phyloP scores from a whole-genome alignment of 1,140 invertebrate species.

The Ruditapes philippinarum region DNA sequence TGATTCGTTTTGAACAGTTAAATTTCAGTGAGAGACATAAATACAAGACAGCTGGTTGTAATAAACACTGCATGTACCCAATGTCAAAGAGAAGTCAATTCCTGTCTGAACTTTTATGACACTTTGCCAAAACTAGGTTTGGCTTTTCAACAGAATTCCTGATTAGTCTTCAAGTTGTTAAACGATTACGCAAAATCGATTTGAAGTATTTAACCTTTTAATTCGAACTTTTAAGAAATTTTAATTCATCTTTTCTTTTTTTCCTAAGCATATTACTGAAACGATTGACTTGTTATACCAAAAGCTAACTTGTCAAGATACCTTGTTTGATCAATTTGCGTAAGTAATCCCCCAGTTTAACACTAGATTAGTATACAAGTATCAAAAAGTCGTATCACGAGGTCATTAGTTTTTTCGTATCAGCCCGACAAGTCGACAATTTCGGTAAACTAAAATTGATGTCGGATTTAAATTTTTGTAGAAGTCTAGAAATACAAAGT shows the following conservation, averaged over 20 bases:
- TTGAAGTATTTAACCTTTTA: conserved; percentile 49
- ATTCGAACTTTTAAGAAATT: conserved; percentile 1
- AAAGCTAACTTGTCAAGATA: conserved; percentile 29
- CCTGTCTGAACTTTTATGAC: neutral
- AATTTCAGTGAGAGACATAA: too few relatives aligned
- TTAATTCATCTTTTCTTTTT: neutral
- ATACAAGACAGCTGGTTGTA: too few relatives aligned
- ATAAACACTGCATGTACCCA: too few relatives aligned
- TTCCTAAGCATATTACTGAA: neutral
- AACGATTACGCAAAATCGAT: conserved; percentile 23
- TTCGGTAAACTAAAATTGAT: neutral
- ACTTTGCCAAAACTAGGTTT: conserved; percentile 21
- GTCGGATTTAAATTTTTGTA: neutral
- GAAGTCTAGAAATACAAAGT: neutral
- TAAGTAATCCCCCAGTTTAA: conserved; percentile 17
- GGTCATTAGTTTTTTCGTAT: neutral
- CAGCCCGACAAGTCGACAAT: neutral
- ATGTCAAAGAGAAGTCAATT: too few relatives aligned
- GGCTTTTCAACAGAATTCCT: neutral
- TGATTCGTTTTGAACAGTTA: too few relatives aligned
- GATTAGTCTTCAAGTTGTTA: neutral
- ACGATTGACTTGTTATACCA: conserved; percentile 36
- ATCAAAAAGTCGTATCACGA: conserved; percentile 33
- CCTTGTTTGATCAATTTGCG: conserved; percentile 32
- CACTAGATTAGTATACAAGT: conserved; percentile 10